Evolutionary conservation across 2,888 invertebrate species (phyloP), one percentile per base, ranked within the genome.

Genomic region (Mellilla xanthometata): DNA sequence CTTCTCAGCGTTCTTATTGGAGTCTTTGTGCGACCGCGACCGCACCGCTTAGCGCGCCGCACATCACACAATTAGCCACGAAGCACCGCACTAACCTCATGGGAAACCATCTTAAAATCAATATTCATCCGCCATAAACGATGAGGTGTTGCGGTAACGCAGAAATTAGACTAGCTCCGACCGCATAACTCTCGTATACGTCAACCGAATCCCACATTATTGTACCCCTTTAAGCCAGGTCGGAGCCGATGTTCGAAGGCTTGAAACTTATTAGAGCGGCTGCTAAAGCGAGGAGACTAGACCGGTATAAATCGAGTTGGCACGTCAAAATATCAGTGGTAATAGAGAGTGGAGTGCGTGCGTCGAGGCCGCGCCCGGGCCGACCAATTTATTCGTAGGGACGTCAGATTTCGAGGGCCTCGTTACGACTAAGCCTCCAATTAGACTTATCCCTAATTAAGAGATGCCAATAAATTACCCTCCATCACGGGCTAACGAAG

Each of bases 401-500:
- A 86, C 88, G 88, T 88, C 89, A 89, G 88, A 88, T 89, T 88
- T 89, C 83, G 85, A 89, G 89, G 79, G 89, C 81, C 90, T 90
- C 90, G 90, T 90, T 90, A 90, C 88, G 81, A 84, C 88, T 90
- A 90, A 90, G 90, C 90, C 89, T 84, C 90, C 90, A 90, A 90
- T 90, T 90, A 90, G 90, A 90, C 90, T 90, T 90, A 90, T 90
- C 90, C 90, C 90, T 90, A 90, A 90, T 90, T 90, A 90, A 90
- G 90, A 90, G 90, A 90, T 90, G 90, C 90, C 90, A 88, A 90
- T 90, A 90, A 90, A 90, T 90, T 90, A 90, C 90, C 89, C 90
- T 89, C 90, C 89, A 90, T 90, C 90, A 90, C 83, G 83, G 87
- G 72, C 86, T 89, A 88, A 88, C 88, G 89, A 90, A 89, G 90